Conservation (phyloP, 2,888 invertebrate species). For the Epistrophe grossulariae region DNA sequence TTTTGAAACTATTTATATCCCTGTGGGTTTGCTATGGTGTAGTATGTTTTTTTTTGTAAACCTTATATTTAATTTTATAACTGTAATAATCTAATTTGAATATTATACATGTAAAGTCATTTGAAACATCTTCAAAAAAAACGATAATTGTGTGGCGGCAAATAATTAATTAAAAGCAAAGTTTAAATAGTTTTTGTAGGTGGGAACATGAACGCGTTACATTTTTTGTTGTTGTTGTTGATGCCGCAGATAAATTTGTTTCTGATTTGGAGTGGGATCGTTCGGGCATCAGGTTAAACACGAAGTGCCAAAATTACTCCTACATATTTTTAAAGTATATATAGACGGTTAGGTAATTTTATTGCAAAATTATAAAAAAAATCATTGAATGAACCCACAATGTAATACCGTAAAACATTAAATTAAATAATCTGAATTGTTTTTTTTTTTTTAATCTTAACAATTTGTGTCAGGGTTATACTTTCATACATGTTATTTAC, state of each 20-base stretch:
- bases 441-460: constrained; percentile 5
- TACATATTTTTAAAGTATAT: background rate
- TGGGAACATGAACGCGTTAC: constrained; percentile 8
- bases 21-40: too few species aligned
- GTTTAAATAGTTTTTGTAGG: constrained; percentile 23
- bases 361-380: background rate
- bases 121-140: constrained; percentile 25
- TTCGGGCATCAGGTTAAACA: background rate
- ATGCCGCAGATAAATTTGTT: background rate
- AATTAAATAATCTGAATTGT: background rate
- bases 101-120: background rate
- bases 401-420: background rate
- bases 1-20: too few species aligned
- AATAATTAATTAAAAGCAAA: constrained; percentile 22
- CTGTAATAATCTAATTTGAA: too few species aligned
- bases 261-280: background rate
- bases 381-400: background rate
- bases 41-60: too few species aligned
- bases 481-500: too few species aligned
- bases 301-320: background rate
- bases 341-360: too few species aligned
- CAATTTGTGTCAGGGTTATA: constrained; percentile 43
- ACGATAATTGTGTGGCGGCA: constrained; percentile 11
- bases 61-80: too few species aligned
- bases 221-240: background rate